Evolutionary conservation across 2,113 vertebrate genomes (phyloP).

Genomic region (Speoplatyrhinus poulsoni): DNA sequence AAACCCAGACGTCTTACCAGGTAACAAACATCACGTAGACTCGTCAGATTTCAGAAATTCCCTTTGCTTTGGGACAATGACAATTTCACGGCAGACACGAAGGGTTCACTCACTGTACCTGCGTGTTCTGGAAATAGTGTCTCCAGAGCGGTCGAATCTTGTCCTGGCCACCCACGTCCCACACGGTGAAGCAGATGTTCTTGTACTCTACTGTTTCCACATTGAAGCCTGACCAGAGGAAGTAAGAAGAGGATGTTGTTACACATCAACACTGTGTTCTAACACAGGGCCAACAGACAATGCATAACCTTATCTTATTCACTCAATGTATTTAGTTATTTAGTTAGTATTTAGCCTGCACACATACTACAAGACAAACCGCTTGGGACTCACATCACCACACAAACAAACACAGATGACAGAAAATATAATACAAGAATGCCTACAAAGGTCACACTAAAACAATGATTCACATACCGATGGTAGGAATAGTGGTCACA

Average conservation of each 20-base stretch:
- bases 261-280: background rate
- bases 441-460: background rate
- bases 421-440: too few relatives aligned
- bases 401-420: background rate
- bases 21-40: too few relatives aligned
- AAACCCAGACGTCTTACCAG: too few relatives aligned
- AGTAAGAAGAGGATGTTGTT: background rate
- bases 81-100: too few relatives aligned
- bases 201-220: slow-evolving; percentile 92
- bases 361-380: background rate
- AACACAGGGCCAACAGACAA: background rate
- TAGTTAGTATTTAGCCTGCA: too few relatives aligned
- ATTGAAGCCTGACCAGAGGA: slow-evolving; percentile 80
- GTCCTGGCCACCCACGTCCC: slow-evolving; percentile 91
- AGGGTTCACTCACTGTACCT: slow-evolving; percentile 62
- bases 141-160: slow-evolving; percentile 90
- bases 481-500: slow-evolving; percentile 93
- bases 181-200: slow-evolving; percentile 91
- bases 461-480: slow-evolving; percentile 71
- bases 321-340: background rate
- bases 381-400: background rate
- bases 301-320: background rate
- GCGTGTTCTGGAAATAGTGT: slow-evolving; percentile 92
- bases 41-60: too few relatives aligned
- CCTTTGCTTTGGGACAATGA: too few relatives aligned